phyloP scores from a whole-genome alignment of 2,797 vertebrate genomes.

The Lutjanus campechanus region DNA sequence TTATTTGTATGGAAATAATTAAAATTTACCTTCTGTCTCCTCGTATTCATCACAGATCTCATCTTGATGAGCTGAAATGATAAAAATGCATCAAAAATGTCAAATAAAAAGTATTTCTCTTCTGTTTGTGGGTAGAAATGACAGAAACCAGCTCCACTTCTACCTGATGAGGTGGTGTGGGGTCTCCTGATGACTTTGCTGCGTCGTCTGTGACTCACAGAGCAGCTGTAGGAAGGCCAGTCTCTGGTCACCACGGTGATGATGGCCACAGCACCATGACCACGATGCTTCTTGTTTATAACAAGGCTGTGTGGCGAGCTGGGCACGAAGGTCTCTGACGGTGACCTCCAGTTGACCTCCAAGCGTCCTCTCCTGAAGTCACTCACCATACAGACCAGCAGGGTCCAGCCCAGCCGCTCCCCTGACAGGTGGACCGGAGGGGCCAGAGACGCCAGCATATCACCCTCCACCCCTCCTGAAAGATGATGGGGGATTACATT shows the following conservation, averaged over 20 bases:
- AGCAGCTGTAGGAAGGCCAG: slow-evolving; percentile 84
- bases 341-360: slow-evolving; percentile 81
- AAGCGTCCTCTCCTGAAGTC: slow-evolving; percentile 78
- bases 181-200: slow-evolving; percentile 55
- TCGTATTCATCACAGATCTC: slow-evolving; percentile 48
- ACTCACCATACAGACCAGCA: slow-evolving; percentile 85
- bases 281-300: slow-evolving; percentile 51
- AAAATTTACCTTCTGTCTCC: slow-evolving; percentile 60
- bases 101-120: not conserved
- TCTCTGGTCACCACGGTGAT: slow-evolving; percentile 78
- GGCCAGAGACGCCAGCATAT: slow-evolving; percentile 75
- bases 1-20: not conserved
- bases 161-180: slow-evolving; percentile 60
- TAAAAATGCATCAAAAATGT: slow-evolving; percentile 2
- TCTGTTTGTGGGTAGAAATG: not conserved
- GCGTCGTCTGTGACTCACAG: slow-evolving; percentile 73
- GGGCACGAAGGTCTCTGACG: slow-evolving; percentile 42
- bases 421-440: slow-evolving; percentile 83
- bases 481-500: not conserved
- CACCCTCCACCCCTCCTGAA: slow-evolving; percentile 65
- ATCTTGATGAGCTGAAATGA: slow-evolving; percentile 51
- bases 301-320: slow-evolving; percentile 49
- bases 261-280: slow-evolving; percentile 65
- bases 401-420: slow-evolving; percentile 78
- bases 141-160: not conserved